Conservation (phyloP, 2,888 invertebrate species). For the Sabatieria punctata region DNA sequence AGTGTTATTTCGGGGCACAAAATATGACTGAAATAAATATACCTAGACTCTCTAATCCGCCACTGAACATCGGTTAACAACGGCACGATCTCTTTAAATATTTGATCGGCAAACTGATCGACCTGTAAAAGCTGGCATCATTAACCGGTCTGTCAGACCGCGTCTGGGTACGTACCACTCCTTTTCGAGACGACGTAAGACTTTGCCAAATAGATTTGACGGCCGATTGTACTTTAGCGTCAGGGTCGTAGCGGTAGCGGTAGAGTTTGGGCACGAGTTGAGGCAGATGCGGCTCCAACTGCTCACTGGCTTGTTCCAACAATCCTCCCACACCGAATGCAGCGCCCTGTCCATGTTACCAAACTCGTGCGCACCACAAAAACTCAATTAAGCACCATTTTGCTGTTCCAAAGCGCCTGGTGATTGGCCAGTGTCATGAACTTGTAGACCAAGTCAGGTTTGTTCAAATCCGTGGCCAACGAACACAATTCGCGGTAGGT, state of each 20-base stretch:
- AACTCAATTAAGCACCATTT: too few relatives aligned
- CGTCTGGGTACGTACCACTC: too few relatives aligned
- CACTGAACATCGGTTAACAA: too few relatives aligned
- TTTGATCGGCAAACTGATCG: too few relatives aligned
- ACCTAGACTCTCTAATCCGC: too few relatives aligned
- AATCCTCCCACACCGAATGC: conserved; percentile 77
- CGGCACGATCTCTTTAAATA: too few relatives aligned
- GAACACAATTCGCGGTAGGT: conserved; percentile 88
- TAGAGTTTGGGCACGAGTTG: conserved; percentile 70
- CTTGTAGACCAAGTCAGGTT: conserved; percentile 82
- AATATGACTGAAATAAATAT: too few relatives aligned
- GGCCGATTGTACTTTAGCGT: conserved; percentile 70
- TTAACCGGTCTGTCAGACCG: too few relatives aligned
- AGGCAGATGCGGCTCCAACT: conserved; percentile 58
- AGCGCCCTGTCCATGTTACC: too few relatives aligned
- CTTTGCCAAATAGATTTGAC: conserved; percentile 88
- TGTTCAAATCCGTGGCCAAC: conserved; percentile 76
- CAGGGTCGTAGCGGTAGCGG: conserved; percentile 59
- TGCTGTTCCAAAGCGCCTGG: conserved; percentile 82
- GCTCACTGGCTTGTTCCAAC: conserved; percentile 60
- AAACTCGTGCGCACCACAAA: too few relatives aligned
- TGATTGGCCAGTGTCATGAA: conserved; percentile 90
- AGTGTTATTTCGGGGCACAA: too few relatives aligned
- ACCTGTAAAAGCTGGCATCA: too few relatives aligned
- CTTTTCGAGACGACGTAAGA: conserved; percentile 63